phyloP scores from a whole-genome alignment of 2,888 invertebrate species.

The Sturmia bella region DNA sequence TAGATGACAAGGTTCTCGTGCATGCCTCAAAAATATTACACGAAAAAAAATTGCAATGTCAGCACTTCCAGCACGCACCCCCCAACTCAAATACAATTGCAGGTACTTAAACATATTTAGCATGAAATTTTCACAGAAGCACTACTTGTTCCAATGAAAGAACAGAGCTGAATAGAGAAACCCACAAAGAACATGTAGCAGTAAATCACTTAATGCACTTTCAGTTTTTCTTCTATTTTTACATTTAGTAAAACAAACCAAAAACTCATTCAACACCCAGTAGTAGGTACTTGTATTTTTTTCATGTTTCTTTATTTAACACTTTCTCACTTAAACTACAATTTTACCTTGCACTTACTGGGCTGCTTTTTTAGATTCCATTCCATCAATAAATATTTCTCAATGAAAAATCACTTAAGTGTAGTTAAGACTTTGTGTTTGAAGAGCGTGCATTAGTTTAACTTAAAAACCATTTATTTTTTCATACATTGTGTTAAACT shows the following conservation, averaged over 20 bases:
- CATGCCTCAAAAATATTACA: conserved; percentile 4
- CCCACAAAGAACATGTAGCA: conserved; percentile 30
- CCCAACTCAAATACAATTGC: neutral
- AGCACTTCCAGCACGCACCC: conserved; percentile 3
- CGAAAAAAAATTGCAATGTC: conserved; percentile 16
- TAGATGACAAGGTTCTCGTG: neutral
- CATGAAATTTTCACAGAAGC: conserved; percentile 46
- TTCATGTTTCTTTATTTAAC: conserved; percentile 6
- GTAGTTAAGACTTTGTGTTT: conserved; percentile 44
- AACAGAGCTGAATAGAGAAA: neutral
- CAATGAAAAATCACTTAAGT: conserved; percentile 62
- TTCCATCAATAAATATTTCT: neutral
- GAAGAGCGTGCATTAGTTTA: conserved; percentile 39
- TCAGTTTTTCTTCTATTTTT: neutral
- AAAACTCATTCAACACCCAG: conserved; percentile 5
- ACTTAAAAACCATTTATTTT: conserved; percentile 15
- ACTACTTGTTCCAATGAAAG: conserved; percentile 38
- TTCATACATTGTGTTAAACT: conserved; percentile 13
- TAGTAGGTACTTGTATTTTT: conserved; percentile 6
- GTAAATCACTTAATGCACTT: conserved; percentile 46
- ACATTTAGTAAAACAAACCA: neutral
- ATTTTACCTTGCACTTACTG: conserved; percentile 63
- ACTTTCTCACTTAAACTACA: conserved; percentile 7
- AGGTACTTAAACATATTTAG: conserved; percentile 45
- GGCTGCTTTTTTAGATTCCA: conserved; percentile 44